phyloP scores from a whole-genome alignment of 2,888 invertebrate species.

The Hemistola chrysoprasaria region DNA sequence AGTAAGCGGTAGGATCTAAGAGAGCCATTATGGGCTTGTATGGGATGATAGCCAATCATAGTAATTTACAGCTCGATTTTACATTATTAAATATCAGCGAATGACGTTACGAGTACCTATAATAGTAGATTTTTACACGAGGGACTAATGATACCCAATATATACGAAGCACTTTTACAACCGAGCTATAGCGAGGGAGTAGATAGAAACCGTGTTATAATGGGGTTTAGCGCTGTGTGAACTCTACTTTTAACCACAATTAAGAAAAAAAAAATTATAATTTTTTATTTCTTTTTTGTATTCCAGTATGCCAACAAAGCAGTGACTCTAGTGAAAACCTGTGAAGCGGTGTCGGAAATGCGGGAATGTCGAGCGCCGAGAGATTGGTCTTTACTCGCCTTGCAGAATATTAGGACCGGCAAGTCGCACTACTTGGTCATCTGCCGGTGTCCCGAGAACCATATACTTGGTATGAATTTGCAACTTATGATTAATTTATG shows the following conservation, averaged over 20 bases:
- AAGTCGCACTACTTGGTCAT: conserved; percentile 97
- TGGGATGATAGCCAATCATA: no score
- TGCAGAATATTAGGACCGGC: conserved; percentile 95
- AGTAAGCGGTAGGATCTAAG: not conserved
- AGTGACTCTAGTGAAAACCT: conserved; percentile 95
- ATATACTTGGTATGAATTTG: conserved; percentile 86
- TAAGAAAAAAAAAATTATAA: no score
- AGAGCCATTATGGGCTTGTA: not conserved
- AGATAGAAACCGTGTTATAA: no score
- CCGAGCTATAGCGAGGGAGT: no score
- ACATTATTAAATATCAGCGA: not conserved
- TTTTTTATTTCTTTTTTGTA: no score
- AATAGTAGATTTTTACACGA: no score
- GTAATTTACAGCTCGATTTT: not conserved
- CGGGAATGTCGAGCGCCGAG: conserved; percentile 92
- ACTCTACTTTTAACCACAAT: no score
- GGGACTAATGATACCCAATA: no score
- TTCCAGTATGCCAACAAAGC: conserved; percentile 84
- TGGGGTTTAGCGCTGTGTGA: no score
- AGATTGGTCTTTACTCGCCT: conserved; percentile 95
- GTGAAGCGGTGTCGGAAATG: conserved; percentile 96
- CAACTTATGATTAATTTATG: no score
- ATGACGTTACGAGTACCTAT: no score
- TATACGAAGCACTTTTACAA: no score
- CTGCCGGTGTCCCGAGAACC: conserved; percentile 93